Evolutionary conservation across 2,888 invertebrate genomes (phyloP).

Genomic region (Philhelius pedissequus): DNA sequence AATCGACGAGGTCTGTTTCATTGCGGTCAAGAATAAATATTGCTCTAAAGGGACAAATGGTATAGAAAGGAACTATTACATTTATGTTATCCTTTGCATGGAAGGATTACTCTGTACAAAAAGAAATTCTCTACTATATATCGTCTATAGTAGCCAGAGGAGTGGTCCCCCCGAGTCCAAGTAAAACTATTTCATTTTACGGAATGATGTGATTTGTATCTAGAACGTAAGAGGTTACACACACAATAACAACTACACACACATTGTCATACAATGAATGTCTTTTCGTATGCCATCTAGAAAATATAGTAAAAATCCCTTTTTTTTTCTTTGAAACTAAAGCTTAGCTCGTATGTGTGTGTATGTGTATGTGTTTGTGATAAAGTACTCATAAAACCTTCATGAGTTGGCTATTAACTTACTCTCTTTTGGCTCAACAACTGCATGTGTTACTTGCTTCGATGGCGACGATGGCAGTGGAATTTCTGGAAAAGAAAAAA

Average conservation of each 20-base stretch:
- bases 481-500: conserved; percentile 84
- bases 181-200: conserved; percentile 56
- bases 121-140: conserved; percentile 42
- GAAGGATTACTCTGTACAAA: conserved; percentile 53
- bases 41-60: conserved; percentile 29
- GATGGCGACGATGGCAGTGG: conserved; percentile 91
- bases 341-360: neutral
- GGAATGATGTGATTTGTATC: conserved; percentile 48
- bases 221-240: conserved; percentile 3
- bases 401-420: conserved; percentile 71
- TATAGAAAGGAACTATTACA: conserved; percentile 32
- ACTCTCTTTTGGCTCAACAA: conserved; percentile 79
- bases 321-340: conserved; percentile 5
- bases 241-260: neutral
- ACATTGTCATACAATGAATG: conserved; percentile 20
- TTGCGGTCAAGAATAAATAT: conserved; percentile 59
- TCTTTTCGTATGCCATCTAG: conserved; percentile 17
- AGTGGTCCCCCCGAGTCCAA: neutral
- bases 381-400: conserved; percentile 42
- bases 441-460: conserved; percentile 82
- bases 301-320: conserved; percentile 25
- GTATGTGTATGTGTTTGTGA: conserved; percentile 14
- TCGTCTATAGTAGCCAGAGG: neutral
- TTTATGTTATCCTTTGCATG: conserved; percentile 48
- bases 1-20: conserved; percentile 38